Evolutionary conservation across 2,113 vertebrate species (phyloP).

Genomic region (Numida meleagris): DNA sequence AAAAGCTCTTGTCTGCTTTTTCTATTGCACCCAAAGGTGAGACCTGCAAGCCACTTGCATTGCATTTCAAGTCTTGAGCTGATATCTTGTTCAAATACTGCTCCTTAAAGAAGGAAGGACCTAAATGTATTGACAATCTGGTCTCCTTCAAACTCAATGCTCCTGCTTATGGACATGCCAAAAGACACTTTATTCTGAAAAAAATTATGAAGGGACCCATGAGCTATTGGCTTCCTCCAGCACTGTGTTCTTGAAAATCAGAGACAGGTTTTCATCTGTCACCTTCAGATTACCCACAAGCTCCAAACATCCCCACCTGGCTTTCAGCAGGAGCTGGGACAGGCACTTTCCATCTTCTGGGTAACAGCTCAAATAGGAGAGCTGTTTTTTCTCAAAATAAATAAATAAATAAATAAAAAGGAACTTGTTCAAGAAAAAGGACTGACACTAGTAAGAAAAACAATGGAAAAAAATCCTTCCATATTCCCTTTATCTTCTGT

Average conservation of each 20-base stretch:
- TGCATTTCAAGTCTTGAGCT: neutral
- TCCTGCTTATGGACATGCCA: neutral
- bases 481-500: neutral
- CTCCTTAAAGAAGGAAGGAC: neutral
- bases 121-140: neutral
- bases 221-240: neutral
- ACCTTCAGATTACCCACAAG: neutral
- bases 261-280: neutral
- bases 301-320: neutral
- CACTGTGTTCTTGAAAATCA: neutral
- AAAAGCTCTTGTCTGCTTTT: neutral
- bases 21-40: neutral
- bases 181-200: neutral
- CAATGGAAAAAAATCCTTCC: neutral
- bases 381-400: conserved; percentile 21
- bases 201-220: neutral
- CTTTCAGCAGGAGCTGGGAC: neutral
- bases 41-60: neutral
- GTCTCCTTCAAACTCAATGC: neutral
- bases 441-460: conserved; percentile 1
- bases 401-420: too few species aligned
- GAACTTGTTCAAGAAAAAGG: neutral
- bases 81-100: neutral
- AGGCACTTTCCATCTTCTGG: conserved; percentile 7
- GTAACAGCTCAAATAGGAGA: neutral